phyloP scores from a whole-genome alignment of 2,113 vertebrate genomes.

The Lepus europaeus region DNA sequence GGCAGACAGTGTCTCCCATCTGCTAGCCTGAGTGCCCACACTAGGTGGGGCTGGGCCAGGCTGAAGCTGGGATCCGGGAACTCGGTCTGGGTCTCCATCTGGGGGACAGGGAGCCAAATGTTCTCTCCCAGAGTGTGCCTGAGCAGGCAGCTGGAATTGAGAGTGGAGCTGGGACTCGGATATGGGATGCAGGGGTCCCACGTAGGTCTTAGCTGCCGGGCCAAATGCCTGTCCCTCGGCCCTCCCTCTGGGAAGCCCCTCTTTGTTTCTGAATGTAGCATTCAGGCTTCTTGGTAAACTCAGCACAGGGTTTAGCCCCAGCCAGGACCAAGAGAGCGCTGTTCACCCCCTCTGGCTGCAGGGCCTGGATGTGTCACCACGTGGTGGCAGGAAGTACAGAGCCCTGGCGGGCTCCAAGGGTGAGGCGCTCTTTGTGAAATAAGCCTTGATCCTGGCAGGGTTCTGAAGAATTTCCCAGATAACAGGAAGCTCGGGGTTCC shows the following conservation, averaged over 20 bases:
- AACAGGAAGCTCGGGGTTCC: background rate
- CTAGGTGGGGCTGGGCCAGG: no score
- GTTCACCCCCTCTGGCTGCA: background rate
- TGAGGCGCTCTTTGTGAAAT: conserved; percentile 27
- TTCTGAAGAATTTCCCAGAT: conserved; percentile 34
- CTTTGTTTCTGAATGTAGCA: background rate
- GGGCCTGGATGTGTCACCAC: no score
- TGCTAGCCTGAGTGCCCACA: no score
- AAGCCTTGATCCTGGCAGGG: conserved; percentile 50
- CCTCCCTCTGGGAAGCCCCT: background rate
- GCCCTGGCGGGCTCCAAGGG: background rate
- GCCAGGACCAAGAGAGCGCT: background rate
- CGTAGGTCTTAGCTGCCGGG: no score
- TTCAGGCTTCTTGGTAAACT: background rate
- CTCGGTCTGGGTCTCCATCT: no score
- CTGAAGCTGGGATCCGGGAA: no score
- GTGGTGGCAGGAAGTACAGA: conserved; percentile 46
- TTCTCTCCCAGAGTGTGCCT: no score
- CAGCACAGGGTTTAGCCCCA: background rate
- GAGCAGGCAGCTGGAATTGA: no score
- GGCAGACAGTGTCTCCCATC: no score
- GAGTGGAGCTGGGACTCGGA: no score
- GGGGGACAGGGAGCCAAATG: no score
- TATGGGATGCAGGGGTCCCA: no score
- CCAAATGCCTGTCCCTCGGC: background rate